Evolutionary conservation across 2,797 vertebrate species (phyloP).

Genomic region (Spea hammondii): DNA sequence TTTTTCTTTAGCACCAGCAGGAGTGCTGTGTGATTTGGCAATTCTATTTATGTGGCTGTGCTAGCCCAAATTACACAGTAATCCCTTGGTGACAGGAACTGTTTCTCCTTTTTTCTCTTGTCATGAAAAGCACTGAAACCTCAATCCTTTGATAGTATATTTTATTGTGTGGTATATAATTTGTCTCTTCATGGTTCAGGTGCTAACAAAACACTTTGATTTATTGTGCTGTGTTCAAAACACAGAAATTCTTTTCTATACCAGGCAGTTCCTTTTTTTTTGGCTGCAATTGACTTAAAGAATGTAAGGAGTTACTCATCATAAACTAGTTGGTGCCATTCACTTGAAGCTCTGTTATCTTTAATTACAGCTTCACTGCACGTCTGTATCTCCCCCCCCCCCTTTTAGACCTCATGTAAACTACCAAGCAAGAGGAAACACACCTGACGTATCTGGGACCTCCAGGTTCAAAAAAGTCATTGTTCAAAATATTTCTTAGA

Average conservation of each 20-base stretch:
- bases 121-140: slow-evolving; percentile 12
- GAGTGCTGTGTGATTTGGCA: slow-evolving; percentile 48
- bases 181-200: slow-evolving; percentile 36
- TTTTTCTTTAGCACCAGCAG: slow-evolving; percentile 31
- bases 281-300: slow-evolving; percentile 34
- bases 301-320: slow-evolving; percentile 47
- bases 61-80: slow-evolving; percentile 36
- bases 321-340: slow-evolving; percentile 44
- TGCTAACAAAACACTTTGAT: slow-evolving; percentile 40
- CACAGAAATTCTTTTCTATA: slow-evolving; percentile 44
- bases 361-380: slow-evolving; percentile 19
- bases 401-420: background rate
- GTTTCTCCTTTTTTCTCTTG: slow-evolving; percentile 23
- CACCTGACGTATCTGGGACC: no score
- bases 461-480: no score
- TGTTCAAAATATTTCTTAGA: no score
- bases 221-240: slow-evolving; percentile 32
- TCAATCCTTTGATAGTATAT: slow-evolving; percentile 13
- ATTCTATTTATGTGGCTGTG: slow-evolving; percentile 9
- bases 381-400: background rate
- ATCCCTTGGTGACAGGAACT: slow-evolving; percentile 34
- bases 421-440: background rate
- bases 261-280: slow-evolving; percentile 32
- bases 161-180: slow-evolving; percentile 31
- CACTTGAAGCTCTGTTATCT: slow-evolving; percentile 44